Conservation (phyloP, 2,888 invertebrate genomes). For the Melikaiella ostensackeni region DNA sequence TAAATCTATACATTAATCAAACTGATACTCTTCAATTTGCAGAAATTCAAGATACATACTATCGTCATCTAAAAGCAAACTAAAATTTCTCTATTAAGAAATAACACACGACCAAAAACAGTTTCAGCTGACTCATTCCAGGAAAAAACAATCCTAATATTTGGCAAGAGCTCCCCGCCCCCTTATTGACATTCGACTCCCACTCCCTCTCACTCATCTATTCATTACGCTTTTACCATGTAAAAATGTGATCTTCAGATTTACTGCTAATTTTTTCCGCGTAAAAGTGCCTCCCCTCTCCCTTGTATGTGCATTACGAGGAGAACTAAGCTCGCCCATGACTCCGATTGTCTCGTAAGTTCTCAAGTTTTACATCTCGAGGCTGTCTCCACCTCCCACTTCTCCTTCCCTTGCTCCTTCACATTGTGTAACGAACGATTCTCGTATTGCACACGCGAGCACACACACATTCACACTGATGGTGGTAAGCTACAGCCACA, state of each 20-base stretch:
- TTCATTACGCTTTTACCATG: background rate
- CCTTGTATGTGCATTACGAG: background rate
- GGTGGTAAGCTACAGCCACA: too few species aligned
- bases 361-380: slow-evolving; percentile 42
- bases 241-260: background rate
- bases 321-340: slow-evolving; percentile 31
- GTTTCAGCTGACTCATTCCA: background rate
- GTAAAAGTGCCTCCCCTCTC: slow-evolving; percentile 8
- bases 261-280: slow-evolving; percentile 14
- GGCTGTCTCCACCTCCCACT: slow-evolving; percentile 46
- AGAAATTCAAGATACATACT: too few species aligned
- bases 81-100: too few species aligned
- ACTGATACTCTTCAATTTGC: too few species aligned
- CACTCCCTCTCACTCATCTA: too few species aligned
- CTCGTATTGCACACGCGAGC: slow-evolving; percentile 45
- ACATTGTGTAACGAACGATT: slow-evolving; percentile 53
- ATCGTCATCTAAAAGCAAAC: too few species aligned
- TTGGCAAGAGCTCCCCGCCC: background rate
- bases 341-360: slow-evolving; percentile 40
- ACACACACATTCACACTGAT: slow-evolving; percentile 47
- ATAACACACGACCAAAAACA: background rate
- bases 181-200: background rate
- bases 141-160: background rate
- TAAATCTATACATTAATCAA: background rate
- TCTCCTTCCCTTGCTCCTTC: slow-evolving; percentile 47